Evolutionary conservation across 2,888 invertebrate species (phyloP), one percentile per base, ranked within the genome.

Genomic region (Sisyra terminalis): DNA sequence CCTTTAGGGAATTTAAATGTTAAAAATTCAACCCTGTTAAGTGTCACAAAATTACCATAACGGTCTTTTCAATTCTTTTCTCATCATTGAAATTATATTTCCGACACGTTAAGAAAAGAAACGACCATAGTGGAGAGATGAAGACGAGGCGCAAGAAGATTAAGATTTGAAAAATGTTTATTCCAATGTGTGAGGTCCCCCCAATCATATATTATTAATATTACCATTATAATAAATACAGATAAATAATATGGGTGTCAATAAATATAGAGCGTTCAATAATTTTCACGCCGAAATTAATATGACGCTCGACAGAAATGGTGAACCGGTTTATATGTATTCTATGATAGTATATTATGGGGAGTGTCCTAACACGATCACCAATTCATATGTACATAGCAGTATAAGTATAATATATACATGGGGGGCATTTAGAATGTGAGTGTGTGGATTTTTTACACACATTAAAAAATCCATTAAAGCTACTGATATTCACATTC

Each of bases 331-430:
- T 13, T 35, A 32, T 13, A 13, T 32, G 10, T 35, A 13, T 35
- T 35, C 16, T 15, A 35, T 13, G 16, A 13, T 13, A 15, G 16
- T n/a, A 18, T 37, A 37, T 37, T 37, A 37, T 45, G 45, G 47
- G 47, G 47, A 45, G 47, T 43, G 47, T 45, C 47, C 40, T 37
- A 44, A 45, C 45, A 45, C 46, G 46, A 46, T 43, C 29, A 37
- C 37, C 37, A 14, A 13, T 13, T 32, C 24, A 24, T 24, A 24
- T 24, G 24, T 24, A 24, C 24, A 24, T 24, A 24, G 24, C 3
- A 24, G 24, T 24, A 24, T 24, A 24, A 24, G 24, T 24, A 24
- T 24, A 24, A 7, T 24, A 24, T 24, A 7, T 24, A 24, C 7
- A 24, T 24, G 7, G 16, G 15, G n/a, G 11, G 29, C 24, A 16